Evolutionary conservation across 2,113 vertebrate species (phyloP).

Genomic region (Emydocephalus ijimae): DNA sequence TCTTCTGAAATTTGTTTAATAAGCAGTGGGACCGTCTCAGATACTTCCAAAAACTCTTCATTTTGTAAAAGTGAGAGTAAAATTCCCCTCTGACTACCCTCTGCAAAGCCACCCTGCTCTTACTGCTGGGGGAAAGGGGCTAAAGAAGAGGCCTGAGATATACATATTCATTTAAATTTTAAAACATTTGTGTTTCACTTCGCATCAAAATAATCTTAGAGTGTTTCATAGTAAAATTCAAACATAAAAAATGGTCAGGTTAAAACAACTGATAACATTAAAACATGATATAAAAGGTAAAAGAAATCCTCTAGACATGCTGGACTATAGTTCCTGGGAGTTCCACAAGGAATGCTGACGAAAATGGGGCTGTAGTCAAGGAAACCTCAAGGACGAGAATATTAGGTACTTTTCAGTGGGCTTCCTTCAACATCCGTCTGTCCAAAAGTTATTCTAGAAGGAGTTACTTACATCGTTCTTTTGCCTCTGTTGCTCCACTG

Average conservation of each 20-base stretch:
- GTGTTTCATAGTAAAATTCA: neutral
- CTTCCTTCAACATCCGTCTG: neutral
- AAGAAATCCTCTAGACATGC: neutral
- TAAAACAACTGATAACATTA: neutral
- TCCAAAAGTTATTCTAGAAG: neutral
- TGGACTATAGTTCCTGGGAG: neutral
- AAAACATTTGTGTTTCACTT: neutral
- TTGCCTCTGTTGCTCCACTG: constrained; percentile 89
- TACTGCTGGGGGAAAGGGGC: too few relatives aligned
- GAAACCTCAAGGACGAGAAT: neutral
- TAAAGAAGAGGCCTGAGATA: too few relatives aligned
- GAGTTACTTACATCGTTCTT: constrained; percentile 92
- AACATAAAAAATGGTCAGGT: neutral
- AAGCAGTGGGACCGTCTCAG: neutral
- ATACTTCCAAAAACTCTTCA: neutral
- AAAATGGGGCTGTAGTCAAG: neutral
- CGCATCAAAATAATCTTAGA: neutral
- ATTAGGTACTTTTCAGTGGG: neutral
- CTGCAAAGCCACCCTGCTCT: neutral
- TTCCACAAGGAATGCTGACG: neutral
- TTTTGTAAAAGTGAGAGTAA: neutral
- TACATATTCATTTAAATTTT: neutral
- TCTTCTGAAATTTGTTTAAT: neutral
- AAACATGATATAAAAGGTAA: neutral
- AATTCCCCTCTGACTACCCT: neutral